Conservation (phyloP, 2,113 vertebrate species). For the Chaetodon trifascialis region DNA sequence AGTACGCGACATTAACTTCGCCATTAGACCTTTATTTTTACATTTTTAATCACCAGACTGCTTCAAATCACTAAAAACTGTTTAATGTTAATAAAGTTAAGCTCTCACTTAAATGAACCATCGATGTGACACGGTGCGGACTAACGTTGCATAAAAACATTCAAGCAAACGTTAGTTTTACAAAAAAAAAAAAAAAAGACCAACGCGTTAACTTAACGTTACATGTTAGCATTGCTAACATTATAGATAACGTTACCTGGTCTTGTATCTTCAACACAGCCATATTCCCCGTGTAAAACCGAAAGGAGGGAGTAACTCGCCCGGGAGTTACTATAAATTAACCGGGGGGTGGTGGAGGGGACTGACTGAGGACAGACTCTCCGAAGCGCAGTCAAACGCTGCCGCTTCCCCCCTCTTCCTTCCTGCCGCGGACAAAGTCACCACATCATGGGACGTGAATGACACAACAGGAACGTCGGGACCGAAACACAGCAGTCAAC, state of each 20-base stretch:
- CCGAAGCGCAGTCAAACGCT: conserved; percentile 1
- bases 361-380: conserved; percentile 7
- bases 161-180: neutral
- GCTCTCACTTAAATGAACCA: neutral
- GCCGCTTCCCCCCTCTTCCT: conserved; percentile 47
- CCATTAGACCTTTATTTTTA: neutral
- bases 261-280: conserved; percentile 82
- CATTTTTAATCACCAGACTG: too few species aligned
- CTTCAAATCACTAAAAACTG: neutral
- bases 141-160: neutral
- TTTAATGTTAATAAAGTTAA: neutral
- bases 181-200: neutral
- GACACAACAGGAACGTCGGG: neutral
- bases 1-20: conserved; percentile 19
- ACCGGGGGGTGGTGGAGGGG: conserved; percentile 4
- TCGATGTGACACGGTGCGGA: neutral
- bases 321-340: conserved; percentile 46
- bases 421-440: conserved; percentile 51
- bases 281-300: conserved; percentile 67
- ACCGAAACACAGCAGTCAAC: neutral
- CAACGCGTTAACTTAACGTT: neutral
- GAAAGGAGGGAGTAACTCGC: conserved; percentile 31
- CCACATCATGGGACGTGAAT: conserved; percentile 16
- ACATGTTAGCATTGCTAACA: neutral
- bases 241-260: conserved; percentile 74